These are phyloP conservation scores for Zaprionus ornatus DNA, from an alignment of 1,140 invertebrate species.

Conservation along the genomic window DNA sequence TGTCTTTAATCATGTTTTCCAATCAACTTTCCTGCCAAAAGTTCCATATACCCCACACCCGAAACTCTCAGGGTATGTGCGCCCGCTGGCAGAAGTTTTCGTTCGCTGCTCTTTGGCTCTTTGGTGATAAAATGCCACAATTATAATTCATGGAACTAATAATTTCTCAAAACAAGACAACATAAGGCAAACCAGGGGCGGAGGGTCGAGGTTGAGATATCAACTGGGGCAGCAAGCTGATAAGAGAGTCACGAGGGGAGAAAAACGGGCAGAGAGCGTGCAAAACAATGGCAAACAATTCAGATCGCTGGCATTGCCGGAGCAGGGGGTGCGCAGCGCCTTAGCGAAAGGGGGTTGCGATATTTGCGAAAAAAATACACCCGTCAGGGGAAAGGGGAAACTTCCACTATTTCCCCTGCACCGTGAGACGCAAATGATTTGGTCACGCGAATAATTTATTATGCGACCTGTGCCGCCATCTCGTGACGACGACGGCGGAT, in stretches of 20 bases:
- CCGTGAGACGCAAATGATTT: conserved; percentile 71
- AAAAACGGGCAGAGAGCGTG: background rate
- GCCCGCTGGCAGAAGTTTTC: conserved; percentile 25
- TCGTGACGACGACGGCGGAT: conserved; percentile 66
- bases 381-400: too few relatives aligned
- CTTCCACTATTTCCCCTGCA: background rate
- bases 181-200: conserved; percentile 8
- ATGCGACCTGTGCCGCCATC: conserved; percentile 70
- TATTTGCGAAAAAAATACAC: background rate
- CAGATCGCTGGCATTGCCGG: conserved; percentile 19
- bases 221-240: conserved; percentile 29
- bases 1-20: background rate
- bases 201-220: conserved; percentile 22
- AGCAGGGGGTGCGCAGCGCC: background rate
- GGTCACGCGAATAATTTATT: conserved; percentile 82
- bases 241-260: conserved; percentile 18
- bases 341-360: background rate
- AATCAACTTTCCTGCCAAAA: background rate
- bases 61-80: background rate
- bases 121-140: conserved; percentile 50
- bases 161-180: conserved; percentile 47
- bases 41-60: background rate
- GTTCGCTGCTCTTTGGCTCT: conserved; percentile 1
- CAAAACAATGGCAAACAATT: conserved; percentile 24
- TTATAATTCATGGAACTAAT: conserved; percentile 67